Evolutionary conservation across 2,797 vertebrate genomes (phyloP).

Genomic region (Pangasius krempfi): DNA sequence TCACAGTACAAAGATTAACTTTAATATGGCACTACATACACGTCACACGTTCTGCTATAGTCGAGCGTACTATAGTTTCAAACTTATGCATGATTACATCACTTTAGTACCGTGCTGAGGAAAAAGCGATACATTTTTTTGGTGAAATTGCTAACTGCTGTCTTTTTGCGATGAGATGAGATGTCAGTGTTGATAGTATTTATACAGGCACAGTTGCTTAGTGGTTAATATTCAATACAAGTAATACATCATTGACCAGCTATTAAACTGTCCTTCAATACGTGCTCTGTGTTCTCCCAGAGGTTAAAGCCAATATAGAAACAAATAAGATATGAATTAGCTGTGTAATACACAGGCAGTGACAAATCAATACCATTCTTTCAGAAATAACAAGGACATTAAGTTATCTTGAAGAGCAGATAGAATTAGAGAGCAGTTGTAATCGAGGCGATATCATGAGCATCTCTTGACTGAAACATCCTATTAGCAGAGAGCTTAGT

Average conservation of each 20-base stretch:
- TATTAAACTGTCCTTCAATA: conserved; percentile 37
- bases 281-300: neutral
- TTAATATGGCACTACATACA: too few relatives aligned
- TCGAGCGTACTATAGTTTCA: too few relatives aligned
- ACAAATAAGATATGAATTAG: conserved; percentile 54
- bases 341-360: conserved; percentile 45
- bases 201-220: neutral
- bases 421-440: conserved; percentile 57
- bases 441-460: conserved; percentile 64
- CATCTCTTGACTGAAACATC: conserved; percentile 77
- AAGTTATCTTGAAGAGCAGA: conserved; percentile 60
- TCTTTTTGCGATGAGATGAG: neutral
- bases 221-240: conserved; percentile 34
- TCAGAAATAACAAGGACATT: conserved; percentile 62
- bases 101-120: neutral
- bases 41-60: too few relatives aligned
- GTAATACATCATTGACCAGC: conserved; percentile 24
- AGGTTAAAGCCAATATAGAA: conserved; percentile 45
- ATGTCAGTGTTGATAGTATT: neutral
- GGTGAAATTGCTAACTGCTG: neutral
- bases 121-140: neutral
- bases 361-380: conserved; percentile 57
- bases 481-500: conserved; percentile 75
- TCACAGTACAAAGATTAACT: neutral
- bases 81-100: neutral